Base-by-base conservation (phyloP, 2,888 invertebrate genomes). In the Polylopha cassiicola region DNA sequence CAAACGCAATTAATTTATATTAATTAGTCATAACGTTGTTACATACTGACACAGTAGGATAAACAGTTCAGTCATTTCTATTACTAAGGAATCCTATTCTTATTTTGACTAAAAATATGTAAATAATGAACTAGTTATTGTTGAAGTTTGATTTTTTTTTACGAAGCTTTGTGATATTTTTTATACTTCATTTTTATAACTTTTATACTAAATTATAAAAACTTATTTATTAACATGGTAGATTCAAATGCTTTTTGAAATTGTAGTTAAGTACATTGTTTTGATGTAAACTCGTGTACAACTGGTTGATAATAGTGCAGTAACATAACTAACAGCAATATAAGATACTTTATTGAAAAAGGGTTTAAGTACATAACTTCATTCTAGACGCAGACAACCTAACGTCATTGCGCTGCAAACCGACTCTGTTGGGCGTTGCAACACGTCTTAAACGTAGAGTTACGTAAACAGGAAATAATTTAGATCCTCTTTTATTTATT, bases 261-360 rank as follows among this genome's bases (percentile, higher is more conserved):
- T 32, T 60, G 55, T 56, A 54, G 49, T 41, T 38, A n/a, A n/a
- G n/a, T n/a, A n/a, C n/a, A n/a, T n/a, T n/a, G n/a, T n/a, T n/a
- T n/a, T n/a, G n/a, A n/a, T n/a, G n/a, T n/a, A n/a, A n/a, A n/a
- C n/a, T n/a, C n/a, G n/a, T n/a, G n/a, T n/a, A n/a, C n/a, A n/a
- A n/a, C n/a, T n/a, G n/a, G n/a, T n/a, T n/a, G 30, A 21, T 42
- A 8, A 7, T 26, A 30, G 21, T 39, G 31, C 34, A 39, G 43
- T 55, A 58, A 59, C 53, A 54, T 45, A 52, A 65, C 61, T 69
- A 68, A 68, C 63, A 61, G 46, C 39, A 38, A 36, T 43, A 26
- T 37, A 39, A 30, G 16, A 17, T 31, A 23, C 8, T 37, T 11
- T 16, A 22, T n/a, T 11, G n/a, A 9, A 18, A 30, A 30, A 30